Evolutionary conservation across 2,797 vertebrate species (phyloP).

Genomic region (Heliangelus exortis): DNA sequence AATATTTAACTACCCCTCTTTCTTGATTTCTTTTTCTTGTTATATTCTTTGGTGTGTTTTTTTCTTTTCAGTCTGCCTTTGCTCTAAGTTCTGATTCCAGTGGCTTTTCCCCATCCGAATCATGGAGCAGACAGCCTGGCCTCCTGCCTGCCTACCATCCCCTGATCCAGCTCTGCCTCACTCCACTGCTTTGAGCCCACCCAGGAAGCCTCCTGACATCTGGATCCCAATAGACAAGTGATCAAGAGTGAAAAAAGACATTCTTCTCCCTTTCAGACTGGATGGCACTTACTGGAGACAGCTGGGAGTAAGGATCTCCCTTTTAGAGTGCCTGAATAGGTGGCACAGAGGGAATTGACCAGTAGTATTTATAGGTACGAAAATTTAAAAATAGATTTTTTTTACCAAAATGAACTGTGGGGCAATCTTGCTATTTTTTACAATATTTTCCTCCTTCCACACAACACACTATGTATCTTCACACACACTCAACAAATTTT

Average conservation of each 20-base stretch:
- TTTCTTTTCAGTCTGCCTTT: not conserved
- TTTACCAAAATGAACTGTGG: not conserved
- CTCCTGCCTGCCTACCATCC: not conserved
- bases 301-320: not conserved
- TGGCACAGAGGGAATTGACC: fast-evolving
- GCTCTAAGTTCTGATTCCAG: not conserved
- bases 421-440: not conserved
- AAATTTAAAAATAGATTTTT: constrained; percentile 25
- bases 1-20: not conserved
- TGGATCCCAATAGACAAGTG: not conserved
- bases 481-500: not conserved
- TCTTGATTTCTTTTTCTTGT: not conserved
- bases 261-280: not conserved
- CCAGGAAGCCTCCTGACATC: not conserved
- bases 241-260: not conserved
- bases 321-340: not conserved
- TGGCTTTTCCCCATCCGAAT: not conserved
- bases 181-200: not conserved
- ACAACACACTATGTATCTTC: not conserved
- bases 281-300: not conserved
- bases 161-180: not conserved
- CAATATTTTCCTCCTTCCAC: not conserved
- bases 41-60: not conserved
- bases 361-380: not conserved
- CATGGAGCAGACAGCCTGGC: not conserved